These are phyloP conservation scores for Melieria omissa DNA, from an alignment of 2,888 invertebrate species.

Conservation along the genomic window DNA sequence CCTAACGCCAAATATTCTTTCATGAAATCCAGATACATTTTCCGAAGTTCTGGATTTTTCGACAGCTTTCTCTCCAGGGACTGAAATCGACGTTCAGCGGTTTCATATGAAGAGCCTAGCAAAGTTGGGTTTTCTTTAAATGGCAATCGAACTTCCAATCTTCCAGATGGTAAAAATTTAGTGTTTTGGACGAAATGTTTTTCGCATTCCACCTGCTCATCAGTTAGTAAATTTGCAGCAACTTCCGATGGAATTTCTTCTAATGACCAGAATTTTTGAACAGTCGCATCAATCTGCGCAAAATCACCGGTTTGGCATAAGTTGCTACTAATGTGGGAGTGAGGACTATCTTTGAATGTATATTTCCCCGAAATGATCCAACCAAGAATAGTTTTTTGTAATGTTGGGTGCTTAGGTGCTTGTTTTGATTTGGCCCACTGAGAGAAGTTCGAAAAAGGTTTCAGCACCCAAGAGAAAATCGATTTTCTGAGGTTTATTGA, in stretches of 20 bases:
- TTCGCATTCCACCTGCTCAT: constrained; percentile 38
- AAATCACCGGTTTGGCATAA: constrained; percentile 6
- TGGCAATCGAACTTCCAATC: constrained; percentile 35
- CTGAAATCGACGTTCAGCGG: too few species aligned
- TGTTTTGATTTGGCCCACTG: constrained; percentile 32
- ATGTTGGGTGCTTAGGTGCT: constrained; percentile 25
- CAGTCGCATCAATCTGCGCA: constrained; percentile 19
- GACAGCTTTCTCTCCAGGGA: constrained; percentile 34
- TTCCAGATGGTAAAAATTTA: constrained; percentile 26
- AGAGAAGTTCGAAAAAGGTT: too few species aligned
- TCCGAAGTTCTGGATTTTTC: constrained; percentile 32
- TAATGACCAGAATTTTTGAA: constrained; percentile 37
- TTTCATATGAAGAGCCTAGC: too few species aligned
- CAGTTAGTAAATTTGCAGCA: constrained; percentile 22
- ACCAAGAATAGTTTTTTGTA: constrained; percentile 36
- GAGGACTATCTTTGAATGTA: constrained; percentile 5
- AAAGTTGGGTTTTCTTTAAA: constrained; percentile 36
- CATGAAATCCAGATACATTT: constrained; percentile 39
- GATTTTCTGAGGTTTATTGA: constrained; percentile 31
- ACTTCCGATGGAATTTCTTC: constrained; percentile 34
- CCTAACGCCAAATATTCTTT: constrained; percentile 37
- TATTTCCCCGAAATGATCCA: constrained; percentile 38
- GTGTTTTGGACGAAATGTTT: constrained; percentile 32
- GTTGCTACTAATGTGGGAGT: neutral
- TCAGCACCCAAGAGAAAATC: too few species aligned